Percentiles rank a stretch among this genome's conserved stretches.
phyloP scores from a whole-genome alignment of 2,797 vertebrate genomes.

The Nyctibius grandis region DNA sequence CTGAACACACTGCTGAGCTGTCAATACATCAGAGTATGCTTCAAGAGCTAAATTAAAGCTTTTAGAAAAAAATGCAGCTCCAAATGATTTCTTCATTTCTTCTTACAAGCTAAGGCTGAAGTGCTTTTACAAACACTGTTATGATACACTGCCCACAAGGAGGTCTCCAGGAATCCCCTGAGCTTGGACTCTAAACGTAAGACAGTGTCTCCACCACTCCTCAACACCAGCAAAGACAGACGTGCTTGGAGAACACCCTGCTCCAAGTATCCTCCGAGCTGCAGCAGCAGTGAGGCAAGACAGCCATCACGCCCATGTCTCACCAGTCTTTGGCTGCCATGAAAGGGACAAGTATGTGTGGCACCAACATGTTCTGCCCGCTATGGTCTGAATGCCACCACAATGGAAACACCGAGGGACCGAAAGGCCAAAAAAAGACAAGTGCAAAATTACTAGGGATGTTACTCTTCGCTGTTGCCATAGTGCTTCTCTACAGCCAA shows the following conservation, averaged over 20 bases:
- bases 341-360: neutral
- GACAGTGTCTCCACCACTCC: neutral
- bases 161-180: neutral
- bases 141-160: neutral
- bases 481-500: neutral
- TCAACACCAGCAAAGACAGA: neutral
- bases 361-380: neutral
- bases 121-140: neutral
- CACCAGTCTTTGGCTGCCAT: neutral
- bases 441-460: neutral
- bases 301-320: neutral
- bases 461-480: neutral
- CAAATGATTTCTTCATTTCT: neutral
- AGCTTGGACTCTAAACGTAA: neutral
- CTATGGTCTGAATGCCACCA: neutral
- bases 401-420: neutral
- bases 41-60: neutral
- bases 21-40: rapidly evolving
- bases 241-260: neutral
- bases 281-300: neutral
- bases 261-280: neutral
- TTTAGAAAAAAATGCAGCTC: neutral
- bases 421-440: rapidly evolving
- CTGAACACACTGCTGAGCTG: neutral
- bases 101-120: neutral